These are phyloP conservation scores for Meloidogyne chitwoodi DNA, from an alignment of 1,140 invertebrate species.

Conservation along the genomic window DNA sequence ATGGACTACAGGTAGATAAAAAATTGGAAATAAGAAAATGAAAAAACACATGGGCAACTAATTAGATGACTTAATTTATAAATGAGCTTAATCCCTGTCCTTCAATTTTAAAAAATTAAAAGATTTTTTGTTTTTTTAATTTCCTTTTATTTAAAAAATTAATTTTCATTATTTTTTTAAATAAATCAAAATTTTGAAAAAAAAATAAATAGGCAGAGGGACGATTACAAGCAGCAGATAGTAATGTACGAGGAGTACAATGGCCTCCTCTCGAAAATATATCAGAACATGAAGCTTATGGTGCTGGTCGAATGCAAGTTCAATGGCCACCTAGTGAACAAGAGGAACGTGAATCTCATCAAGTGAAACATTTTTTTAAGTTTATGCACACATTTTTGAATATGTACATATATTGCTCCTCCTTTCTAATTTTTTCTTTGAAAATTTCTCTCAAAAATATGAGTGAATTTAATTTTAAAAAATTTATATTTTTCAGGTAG, in stretches of 20 bases:
- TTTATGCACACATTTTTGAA: not conserved
- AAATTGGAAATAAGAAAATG: not conserved
- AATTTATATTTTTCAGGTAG: not conserved
- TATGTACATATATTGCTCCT: not conserved
- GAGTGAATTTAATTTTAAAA: not conserved
- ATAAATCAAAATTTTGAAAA: not conserved
- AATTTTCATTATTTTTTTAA: no score
- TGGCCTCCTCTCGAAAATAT: slow-evolving; percentile 5
- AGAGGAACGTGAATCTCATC: slow-evolving; percentile 10
- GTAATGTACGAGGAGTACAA: not conserved
- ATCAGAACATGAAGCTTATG: not conserved
- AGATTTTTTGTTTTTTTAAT: no score
- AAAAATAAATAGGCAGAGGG: not conserved
- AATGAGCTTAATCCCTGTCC: no score
- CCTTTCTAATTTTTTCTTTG: not conserved
- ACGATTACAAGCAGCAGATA: not conserved
- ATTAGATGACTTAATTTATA: no score
- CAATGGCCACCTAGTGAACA: slow-evolving; percentile 12
- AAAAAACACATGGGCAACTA: not conserved
- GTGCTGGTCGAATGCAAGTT: slow-evolving; percentile 3
- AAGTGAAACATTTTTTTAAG: not conserved
- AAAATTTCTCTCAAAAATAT: not conserved
- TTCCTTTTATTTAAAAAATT: no score
- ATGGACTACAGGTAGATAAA: not conserved
- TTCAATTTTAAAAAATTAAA: no score